Conservation (phyloP, 2,113 vertebrate species). For the Nerophis lumbriciformis region DNA sequence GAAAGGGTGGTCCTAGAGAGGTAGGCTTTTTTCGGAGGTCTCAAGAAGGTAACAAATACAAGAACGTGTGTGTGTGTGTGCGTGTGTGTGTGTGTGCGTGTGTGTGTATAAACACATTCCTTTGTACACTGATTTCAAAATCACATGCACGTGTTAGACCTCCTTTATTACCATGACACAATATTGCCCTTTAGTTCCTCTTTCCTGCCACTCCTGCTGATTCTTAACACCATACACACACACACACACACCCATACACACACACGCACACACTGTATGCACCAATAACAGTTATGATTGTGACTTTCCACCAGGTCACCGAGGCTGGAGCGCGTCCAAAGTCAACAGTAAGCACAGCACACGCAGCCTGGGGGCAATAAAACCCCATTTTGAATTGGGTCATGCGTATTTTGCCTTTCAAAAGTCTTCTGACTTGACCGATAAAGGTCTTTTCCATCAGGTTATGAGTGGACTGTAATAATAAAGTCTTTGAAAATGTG, state of each 20-base stretch:
- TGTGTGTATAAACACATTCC: background rate
- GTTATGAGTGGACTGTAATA: background rate
- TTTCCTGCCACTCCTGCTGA: constrained; percentile 23
- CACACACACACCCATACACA: constrained; percentile 2
- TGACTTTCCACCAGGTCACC: constrained; percentile 49
- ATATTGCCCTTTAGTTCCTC: constrained; percentile 19
- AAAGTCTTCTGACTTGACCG: background rate
- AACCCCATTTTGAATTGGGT: background rate
- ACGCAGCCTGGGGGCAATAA: background rate
- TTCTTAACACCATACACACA: constrained; percentile 16
- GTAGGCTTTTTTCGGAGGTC: too few species aligned
- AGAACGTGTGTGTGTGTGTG: background rate
- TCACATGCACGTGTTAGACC: background rate
- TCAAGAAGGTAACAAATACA: too few species aligned
- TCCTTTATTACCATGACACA: constrained; percentile 1
- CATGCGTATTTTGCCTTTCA: background rate
- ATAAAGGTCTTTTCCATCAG: background rate
- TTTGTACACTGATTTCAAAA: background rate
- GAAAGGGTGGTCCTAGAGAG: too few species aligned
- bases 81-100: background rate
- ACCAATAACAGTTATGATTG: constrained; percentile 40
- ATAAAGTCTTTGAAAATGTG: constrained; percentile 13
- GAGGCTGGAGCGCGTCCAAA: constrained; percentile 41
- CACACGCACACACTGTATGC: background rate
- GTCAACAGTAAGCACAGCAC: constrained; percentile 31